Evolutionary conservation across 2,888 invertebrate species (phyloP), one percentile per base, ranked within the genome.

Genomic region (Leucozona laternaria): DNA sequence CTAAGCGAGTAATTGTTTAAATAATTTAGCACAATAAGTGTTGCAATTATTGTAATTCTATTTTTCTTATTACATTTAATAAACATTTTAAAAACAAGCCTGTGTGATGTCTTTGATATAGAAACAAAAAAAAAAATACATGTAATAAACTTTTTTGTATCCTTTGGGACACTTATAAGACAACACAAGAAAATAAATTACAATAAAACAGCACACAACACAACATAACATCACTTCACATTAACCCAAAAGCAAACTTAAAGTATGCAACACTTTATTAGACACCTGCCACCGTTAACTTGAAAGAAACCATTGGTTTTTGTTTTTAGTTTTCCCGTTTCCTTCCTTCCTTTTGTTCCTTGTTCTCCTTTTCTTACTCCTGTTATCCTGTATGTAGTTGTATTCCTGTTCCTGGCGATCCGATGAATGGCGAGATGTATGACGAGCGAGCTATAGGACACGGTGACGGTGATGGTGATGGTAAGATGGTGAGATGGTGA

Each of bases 231-330:
- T 48, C 53, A 48, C 78, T 45, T 48, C 22, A 72, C 57, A 78
- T 78, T 58, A 85, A 60, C 22, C 58, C 77, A 68, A n/a, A n/a
- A 68, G 15, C 31, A 77, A 66, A 81, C 81, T 72, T 66, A 60
- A 72, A 82, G 45, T 68, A 80, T 60, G 34, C 53, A 55, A 80
- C 80, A 64, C 79, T 66, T 58, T 72, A 66, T 77, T 68, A 77
- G 66, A 76, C 68, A 77, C 81, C 80, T 85, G 83, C 79, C 68
- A 75, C 57, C 75, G 76, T 71, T 84, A 71, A 80, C 80, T 84
- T 80, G 71, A 84, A 66, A 80, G 48, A 79, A 76, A 76, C 80
- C 75, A 66, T 76, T 84, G 71, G 70, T 79, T 50, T 64, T 79
- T 50, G 20, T 68, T 68, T 57, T 73, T 40, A 57, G 34, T 70